These are phyloP conservation scores for Epicauta chinensis DNA, from an alignment of 1,140 invertebrate genomes.

Conservation along the genomic window DNA sequence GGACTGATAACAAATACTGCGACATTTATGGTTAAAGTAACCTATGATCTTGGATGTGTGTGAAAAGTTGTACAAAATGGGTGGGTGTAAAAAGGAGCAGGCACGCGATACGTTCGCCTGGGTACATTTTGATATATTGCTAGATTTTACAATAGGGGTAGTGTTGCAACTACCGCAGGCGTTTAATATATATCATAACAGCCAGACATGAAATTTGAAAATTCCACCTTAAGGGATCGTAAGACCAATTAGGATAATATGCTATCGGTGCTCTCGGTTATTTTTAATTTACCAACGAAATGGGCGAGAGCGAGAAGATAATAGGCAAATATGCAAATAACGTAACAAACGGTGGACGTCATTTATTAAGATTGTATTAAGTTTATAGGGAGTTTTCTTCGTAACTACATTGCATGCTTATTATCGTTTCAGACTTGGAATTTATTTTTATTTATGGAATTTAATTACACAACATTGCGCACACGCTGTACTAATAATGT, in stretches of 20 bases:
- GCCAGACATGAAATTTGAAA: slow-evolving; percentile 21
- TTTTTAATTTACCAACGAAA: slow-evolving; percentile 32
- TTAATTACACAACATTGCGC: slow-evolving; percentile 25
- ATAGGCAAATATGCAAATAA: slow-evolving; percentile 32
- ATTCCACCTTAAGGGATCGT: slow-evolving; percentile 19
- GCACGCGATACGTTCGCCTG: slow-evolving; percentile 11
- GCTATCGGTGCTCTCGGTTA: slow-evolving; percentile 11
- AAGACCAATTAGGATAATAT: slow-evolving; percentile 23
- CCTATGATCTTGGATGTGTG: slow-evolving; percentile 1
- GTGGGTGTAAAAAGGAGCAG: slow-evolving; percentile 12
- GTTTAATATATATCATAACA: slow-evolving; percentile 20
- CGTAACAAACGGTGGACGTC: slow-evolving; percentile 6
- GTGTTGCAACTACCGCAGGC: slow-evolving; percentile 18
- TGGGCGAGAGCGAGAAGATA: slow-evolving; percentile 22
- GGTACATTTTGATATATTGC: slow-evolving; percentile 19
- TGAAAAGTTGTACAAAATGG: neutral
- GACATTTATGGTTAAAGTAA: slow-evolving; percentile 10
- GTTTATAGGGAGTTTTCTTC: slow-evolving; percentile 24
- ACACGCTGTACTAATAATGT: too few species aligned
- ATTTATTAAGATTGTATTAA: slow-evolving; percentile 26
- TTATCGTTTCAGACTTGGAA: slow-evolving; percentile 28
- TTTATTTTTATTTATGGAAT: slow-evolving; percentile 36
- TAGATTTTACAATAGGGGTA: neutral
- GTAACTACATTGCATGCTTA: slow-evolving; percentile 28
- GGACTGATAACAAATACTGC: neutral